Evolutionary conservation across 1,140 invertebrate species (phyloP), one percentile per base, ranked within the genome.

Genomic region (Zophobas atratus): DNA sequence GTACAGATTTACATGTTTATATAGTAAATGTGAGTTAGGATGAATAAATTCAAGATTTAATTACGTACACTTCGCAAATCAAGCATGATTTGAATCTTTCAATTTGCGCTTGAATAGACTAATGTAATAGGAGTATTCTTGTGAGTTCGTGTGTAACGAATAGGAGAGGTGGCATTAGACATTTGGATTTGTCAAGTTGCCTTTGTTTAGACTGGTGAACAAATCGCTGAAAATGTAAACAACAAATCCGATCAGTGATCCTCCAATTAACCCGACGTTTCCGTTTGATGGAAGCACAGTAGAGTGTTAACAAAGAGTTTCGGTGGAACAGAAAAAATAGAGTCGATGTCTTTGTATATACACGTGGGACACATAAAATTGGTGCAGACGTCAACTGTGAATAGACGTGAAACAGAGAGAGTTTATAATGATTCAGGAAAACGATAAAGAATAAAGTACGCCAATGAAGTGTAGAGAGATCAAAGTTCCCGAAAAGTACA

Each of bases 321-420:
- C 34, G 43, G 48, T 20, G 49, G 49, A 4, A 20, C 2, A 71
- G 38, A 75, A 60, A 57, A 75, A 75, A 60, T 57, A 56, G 56
- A 75, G 72, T 20, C 49, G 39, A 56, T 56, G 72, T 75, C 72
- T 57, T 82, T 83, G 82, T 83, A 83, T 83, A 82, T 79, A 83
- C 82, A 83, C 81, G 81, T 83, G 82, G 81, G 78, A 82, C 82
- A 81, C 80, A 83, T 83, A 83, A 83, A 83, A 83, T 82, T 53
- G 67, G 67, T 75, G 70, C 82, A 81, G 81, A 83, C 81, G 79
- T 80, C 78, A 79, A 81, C 79, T 81, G 82, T 77, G 77, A 80
- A 83, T 74, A 81, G 82, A 83, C 78, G 79, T 73, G 75, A 56
- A 81, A 77, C 82, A 82, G 81, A 79, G 75, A 78, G 79, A 78